phyloP scores from a whole-genome alignment of 2,888 invertebrate species.

The Hipparchia sbordonii region DNA sequence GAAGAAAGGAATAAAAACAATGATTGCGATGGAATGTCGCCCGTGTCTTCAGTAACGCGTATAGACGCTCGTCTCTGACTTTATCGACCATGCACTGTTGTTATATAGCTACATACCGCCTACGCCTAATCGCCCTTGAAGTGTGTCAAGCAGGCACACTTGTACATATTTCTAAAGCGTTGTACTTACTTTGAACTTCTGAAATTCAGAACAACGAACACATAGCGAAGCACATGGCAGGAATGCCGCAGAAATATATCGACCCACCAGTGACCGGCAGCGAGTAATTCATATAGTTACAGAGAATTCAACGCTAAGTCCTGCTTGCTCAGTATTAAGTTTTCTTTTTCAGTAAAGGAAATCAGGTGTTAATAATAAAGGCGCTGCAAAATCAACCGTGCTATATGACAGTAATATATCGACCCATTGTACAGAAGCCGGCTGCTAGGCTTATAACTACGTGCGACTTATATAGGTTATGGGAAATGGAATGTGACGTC shows the following conservation, averaged over 20 bases:
- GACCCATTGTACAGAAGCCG: conserved; percentile 56
- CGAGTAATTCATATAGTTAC: not conserved
- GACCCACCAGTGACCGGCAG: not conserved
- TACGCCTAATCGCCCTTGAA: conserved; percentile 33
- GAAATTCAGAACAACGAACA: not conserved
- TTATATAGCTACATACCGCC: conserved; percentile 35
- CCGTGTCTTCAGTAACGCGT: conserved; percentile 7
- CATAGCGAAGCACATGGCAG: not conserved
- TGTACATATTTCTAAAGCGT: not conserved
- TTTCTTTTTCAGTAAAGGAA: not conserved
- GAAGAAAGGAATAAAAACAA: conserved; percentile 2
- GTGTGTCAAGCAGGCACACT: conserved; percentile 4
- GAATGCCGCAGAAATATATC: conserved; percentile 11
- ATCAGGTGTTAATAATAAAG: not conserved
- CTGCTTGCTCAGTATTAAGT: not conserved
- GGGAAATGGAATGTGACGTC: conserved; percentile 57
- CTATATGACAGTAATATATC: conserved; percentile 66
- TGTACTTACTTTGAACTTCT: not conserved
- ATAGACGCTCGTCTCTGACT: conserved; percentile 27
- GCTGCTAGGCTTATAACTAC: conserved; percentile 47
- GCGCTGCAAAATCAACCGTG: not conserved
- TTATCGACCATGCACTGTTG: conserved; percentile 38
- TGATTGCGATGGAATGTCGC: not conserved
- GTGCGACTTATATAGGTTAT: conserved; percentile 47
- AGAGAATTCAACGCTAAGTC: not conserved